Base-by-base conservation (phyloP, 2,888 invertebrate species). In the Temnothorax unifasciatus region DNA sequence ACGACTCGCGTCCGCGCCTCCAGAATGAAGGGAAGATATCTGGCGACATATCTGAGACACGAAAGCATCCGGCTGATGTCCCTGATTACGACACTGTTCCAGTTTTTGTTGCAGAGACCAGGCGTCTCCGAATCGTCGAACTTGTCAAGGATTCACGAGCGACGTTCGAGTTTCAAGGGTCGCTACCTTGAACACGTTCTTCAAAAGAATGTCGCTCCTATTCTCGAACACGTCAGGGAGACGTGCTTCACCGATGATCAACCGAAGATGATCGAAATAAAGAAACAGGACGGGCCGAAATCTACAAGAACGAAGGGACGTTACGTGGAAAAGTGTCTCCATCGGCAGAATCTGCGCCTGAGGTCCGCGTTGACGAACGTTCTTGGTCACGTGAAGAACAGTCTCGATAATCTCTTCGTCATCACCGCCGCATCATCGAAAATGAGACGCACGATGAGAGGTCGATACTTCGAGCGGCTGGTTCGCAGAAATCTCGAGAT, bases 381-480 rank as follows among this genome's bases (percentile, higher is more conserved):
- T n/a, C 25, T 82, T 1, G 50, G 63, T 6, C 63, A 41, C 6
- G 13, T 15, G 6, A 41, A 73, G 21, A 25, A 13, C 9, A 59
- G 44, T 11, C 11, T 79, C 11, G 11, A 64, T 18, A n/a, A 74
- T 54, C 13, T 75, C 21, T 74, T 75, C 34, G 5, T 25, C 0
- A 15, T 64, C 13, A 44, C 50, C 0, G 18, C 69, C 0, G 18
- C 63, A 6, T 52, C 83, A 0, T 77, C 88, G 21, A 88, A 84
- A 21, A 54, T 73, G 11, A 86, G 34, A 69, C 82, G 59, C 5
- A 82, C 66, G 34, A 73, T 57, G 13, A 83, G 88, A 1, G 83
- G 90, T 2, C 91, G 76, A 44, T 92, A 92, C 79, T 86, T 87
- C 59, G 91, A 90, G 64, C 86, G 90, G 0, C 74, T 91, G n/a